Percentiles rank a stretch among this genome's conserved stretches.
These are phyloP conservation scores for Agonopterix arenella DNA, from an alignment of 2,888 invertebrate species.

Conservation along the genomic window DNA sequence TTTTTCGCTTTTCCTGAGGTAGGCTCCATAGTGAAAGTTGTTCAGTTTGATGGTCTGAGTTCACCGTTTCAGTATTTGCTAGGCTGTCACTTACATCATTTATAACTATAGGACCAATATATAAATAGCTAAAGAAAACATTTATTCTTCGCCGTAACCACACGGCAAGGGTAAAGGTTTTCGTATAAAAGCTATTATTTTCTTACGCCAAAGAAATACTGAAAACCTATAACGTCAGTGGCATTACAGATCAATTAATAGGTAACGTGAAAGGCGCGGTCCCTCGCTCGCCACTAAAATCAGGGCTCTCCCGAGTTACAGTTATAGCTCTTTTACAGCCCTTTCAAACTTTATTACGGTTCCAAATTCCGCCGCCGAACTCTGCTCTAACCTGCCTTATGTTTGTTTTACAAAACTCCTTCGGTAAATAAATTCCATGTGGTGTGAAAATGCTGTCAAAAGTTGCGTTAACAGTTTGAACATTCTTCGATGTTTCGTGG, in stretches of 20 bases:
- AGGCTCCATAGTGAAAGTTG: too few species aligned
- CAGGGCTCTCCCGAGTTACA: conserved; percentile 68
- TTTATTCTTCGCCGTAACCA: too few species aligned
- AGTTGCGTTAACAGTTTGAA: neutral
- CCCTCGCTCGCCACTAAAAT: conserved; percentile 67
- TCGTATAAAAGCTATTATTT: too few species aligned
- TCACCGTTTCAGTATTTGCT: too few species aligned
- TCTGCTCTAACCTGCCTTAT: conserved; percentile 30
- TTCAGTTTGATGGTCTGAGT: too few species aligned
- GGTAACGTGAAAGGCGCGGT: conserved; percentile 52
- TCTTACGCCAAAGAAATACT: too few species aligned
- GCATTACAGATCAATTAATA: conserved; percentile 66
- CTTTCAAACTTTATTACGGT: conserved; percentile 75
- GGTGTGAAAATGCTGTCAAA: neutral
- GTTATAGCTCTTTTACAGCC: conserved; percentile 75
- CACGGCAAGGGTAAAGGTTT: too few species aligned
- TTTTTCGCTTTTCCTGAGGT: too few species aligned
- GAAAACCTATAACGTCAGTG: conserved; percentile 12
- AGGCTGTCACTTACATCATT: too few species aligned
- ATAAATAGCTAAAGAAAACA: too few species aligned
- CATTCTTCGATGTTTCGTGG: neutral
- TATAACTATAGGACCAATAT: too few species aligned
- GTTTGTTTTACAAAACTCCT: conserved; percentile 53
- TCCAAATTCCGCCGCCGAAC: conserved; percentile 57
- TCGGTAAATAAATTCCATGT: too few species aligned